These are phyloP conservation scores for Ophion ellenae DNA, from an alignment of 2,888 invertebrate species.

Conservation along the genomic window DNA sequence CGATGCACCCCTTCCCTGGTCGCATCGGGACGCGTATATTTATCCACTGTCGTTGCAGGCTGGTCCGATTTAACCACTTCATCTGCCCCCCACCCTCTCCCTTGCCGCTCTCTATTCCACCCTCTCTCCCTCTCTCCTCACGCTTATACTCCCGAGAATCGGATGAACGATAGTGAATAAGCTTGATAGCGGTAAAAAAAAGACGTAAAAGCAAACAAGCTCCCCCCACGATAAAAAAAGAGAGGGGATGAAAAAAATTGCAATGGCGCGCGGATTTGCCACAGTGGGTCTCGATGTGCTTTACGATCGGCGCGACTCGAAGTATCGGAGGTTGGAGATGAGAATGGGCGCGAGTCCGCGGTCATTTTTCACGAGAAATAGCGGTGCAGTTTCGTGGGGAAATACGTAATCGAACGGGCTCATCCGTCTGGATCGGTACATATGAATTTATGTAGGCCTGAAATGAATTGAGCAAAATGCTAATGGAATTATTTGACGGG, in stretches of 20 bases:
- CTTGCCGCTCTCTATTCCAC: not conserved
- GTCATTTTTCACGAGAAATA: conserved; percentile 22
- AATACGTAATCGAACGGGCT: not conserved
- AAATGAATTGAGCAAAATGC: too few relatives aligned
- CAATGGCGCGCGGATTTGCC: not conserved
- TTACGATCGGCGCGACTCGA: conserved; percentile 50
- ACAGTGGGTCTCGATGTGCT: conserved; percentile 24
- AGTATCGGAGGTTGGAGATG: conserved; percentile 30
- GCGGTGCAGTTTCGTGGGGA: not conserved
- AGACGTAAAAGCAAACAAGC: not conserved
- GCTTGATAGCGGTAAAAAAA: conserved; percentile 29
- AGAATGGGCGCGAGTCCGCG: conserved; percentile 1
- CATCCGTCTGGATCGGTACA: not conserved
- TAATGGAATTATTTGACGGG: too few relatives aligned
- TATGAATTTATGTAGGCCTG: not conserved
- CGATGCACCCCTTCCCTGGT: not conserved
- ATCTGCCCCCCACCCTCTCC: not conserved
- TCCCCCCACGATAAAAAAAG: not conserved
- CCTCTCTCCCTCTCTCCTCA: not conserved
- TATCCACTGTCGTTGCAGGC: conserved; percentile 53
- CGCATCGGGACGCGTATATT: conserved; percentile 57
- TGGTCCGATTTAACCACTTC: conserved; percentile 44
- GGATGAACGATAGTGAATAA: conserved; percentile 58
- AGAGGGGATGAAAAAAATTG: not conserved
- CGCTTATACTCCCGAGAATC: conserved; percentile 41